These are phyloP conservation scores for Ptiloglossa arizonensis DNA, from an alignment of 1,140 invertebrate species.

Conservation along the genomic window DNA sequence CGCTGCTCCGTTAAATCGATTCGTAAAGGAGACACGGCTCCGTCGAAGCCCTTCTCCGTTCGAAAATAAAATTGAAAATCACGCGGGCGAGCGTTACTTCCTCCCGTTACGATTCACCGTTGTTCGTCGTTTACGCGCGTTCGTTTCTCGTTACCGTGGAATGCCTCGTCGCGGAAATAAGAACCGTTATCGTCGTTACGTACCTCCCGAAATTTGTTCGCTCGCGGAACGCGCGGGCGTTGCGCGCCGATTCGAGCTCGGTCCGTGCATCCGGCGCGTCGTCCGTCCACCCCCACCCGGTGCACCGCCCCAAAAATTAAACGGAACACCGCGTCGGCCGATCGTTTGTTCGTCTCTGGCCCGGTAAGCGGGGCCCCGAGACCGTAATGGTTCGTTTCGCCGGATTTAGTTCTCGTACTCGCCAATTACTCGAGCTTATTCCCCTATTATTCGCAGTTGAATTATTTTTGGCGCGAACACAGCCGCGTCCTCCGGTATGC, in stretches of 20 bases:
- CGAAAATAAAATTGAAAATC: slow-evolving; percentile 12
- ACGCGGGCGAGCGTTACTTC: neutral
- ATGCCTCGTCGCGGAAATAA: slow-evolving; percentile 49
- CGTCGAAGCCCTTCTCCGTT: neutral
- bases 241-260: slow-evolving; percentile 47
- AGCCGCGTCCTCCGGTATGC: neutral
- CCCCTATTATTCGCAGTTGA: slow-evolving; percentile 25
- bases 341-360: slow-evolving; percentile 47
- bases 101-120: slow-evolving; percentile 42
- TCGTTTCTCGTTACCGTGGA: slow-evolving; percentile 43
- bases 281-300: neutral
- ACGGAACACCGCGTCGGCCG: slow-evolving; percentile 15
- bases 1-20: too few species aligned
- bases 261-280: slow-evolving; percentile 12
- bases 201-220: slow-evolving; percentile 45
- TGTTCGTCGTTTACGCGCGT: slow-evolving; percentile 62
- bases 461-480: neutral
- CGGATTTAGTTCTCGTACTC: slow-evolving; percentile 13
- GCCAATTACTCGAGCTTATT: slow-evolving; percentile 11
- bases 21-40: too few species aligned
- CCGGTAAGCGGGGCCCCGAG: slow-evolving; percentile 11
- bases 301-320: slow-evolving; percentile 3
- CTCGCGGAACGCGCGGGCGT: slow-evolving; percentile 26
- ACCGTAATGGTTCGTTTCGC: slow-evolving; percentile 21
- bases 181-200: slow-evolving; percentile 44